Conservation (phyloP, 2,113 vertebrate genomes). For the Pygoscelis antarcticus region DNA sequence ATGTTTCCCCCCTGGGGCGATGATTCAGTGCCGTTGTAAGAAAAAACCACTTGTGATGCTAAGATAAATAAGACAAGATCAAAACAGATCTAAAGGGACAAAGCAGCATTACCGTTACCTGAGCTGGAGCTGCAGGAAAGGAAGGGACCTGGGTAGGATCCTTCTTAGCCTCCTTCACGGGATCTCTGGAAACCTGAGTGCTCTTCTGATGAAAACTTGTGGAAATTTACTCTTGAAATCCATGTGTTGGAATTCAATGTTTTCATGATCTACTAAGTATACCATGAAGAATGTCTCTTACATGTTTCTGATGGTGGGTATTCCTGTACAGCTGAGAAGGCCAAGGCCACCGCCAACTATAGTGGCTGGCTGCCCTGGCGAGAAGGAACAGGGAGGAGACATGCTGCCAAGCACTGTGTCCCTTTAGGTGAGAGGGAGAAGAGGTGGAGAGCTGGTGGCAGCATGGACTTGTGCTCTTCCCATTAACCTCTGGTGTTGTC, state of each 20-base stretch:
- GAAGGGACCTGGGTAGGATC: neutral
- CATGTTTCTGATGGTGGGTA: neutral
- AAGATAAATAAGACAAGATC: neutral
- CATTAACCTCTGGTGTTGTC: neutral
- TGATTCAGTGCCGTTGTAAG: neutral
- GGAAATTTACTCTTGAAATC: neutral
- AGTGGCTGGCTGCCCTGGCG: neutral
- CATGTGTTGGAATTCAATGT: neutral
- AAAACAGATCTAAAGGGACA: neutral
- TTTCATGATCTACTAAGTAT: neutral
- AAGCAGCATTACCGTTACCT: rapidly evolving
- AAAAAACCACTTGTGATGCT: neutral
- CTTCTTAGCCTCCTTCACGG: neutral
- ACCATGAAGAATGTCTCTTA: neutral
- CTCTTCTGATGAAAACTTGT: neutral
- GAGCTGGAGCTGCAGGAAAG: neutral
- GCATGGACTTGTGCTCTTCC: neutral
- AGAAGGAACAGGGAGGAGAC: neutral
- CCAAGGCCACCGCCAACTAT: too few species aligned
- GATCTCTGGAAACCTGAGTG: neutral
- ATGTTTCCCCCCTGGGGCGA: neutral
- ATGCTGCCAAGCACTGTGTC: neutral
- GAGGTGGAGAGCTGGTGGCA: neutral
- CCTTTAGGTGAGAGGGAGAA: neutral
- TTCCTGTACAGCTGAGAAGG: neutral